Conservation (phyloP, 2,888 invertebrate genomes). For the Pardosa pseudoannulata region DNA sequence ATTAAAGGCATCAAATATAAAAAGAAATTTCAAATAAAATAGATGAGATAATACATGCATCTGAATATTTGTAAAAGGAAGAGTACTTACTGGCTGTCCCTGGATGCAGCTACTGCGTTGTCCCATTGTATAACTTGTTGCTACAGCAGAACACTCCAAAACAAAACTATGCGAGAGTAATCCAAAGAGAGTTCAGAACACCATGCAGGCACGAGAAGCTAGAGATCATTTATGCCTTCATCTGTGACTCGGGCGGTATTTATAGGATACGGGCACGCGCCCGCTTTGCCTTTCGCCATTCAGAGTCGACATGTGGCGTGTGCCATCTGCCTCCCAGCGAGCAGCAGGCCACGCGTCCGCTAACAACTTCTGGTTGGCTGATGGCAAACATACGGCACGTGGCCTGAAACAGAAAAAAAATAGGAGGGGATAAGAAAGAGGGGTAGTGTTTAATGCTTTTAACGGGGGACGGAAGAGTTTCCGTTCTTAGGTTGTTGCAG, state of each 20-base stretch:
- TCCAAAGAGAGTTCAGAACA: constrained; percentile 28
- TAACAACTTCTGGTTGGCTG: constrained; percentile 38
- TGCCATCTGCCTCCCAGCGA: constrained; percentile 59
- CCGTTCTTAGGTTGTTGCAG: constrained; percentile 37
- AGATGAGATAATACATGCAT: too few relatives aligned
- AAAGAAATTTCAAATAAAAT: too few relatives aligned
- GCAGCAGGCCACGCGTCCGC: constrained; percentile 59
- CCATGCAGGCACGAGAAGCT: constrained; percentile 12
- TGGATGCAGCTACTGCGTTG: constrained; percentile 67
- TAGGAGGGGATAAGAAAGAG: not conserved
- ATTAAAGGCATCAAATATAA: too few relatives aligned
- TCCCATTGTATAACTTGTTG: constrained; percentile 35
- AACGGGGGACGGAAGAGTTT: constrained; percentile 19
- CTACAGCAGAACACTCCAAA: not conserved
- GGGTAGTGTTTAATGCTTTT: not conserved
- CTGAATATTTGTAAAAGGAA: too few relatives aligned
- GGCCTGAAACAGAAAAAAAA: constrained; percentile 14
- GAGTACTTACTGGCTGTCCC: constrained; percentile 57
- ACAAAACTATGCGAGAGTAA: constrained; percentile 14
- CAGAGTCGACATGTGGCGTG: constrained; percentile 66
- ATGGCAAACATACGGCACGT: constrained; percentile 70
- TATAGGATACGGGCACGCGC: constrained; percentile 62
- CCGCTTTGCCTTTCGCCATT: constrained; percentile 44
- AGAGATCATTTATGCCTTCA: constrained; percentile 28
- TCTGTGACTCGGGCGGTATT: not conserved